Percentiles rank a stretch among this genome's conserved stretches.
Evolutionary conservation across 2,888 invertebrate genomes (phyloP).

Genomic region (Lasiommata megera): DNA sequence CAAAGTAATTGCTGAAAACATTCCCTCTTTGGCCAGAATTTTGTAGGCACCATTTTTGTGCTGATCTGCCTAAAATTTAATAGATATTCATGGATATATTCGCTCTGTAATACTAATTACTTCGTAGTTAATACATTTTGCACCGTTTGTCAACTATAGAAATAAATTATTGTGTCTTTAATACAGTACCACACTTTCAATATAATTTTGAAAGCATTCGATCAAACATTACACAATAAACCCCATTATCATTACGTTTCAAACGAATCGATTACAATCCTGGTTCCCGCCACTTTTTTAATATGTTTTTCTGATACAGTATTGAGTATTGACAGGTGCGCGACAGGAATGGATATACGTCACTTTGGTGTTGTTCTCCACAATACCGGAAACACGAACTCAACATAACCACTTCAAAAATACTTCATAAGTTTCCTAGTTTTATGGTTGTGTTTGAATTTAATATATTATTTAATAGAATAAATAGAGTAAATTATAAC

Average conservation of each 20-base stretch:
- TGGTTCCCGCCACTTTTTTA: constrained; percentile 57
- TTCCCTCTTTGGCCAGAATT: too few relatives aligned
- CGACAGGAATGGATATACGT: background rate
- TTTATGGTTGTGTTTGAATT: background rate
- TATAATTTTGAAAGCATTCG: too few relatives aligned
- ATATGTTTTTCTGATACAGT: background rate
- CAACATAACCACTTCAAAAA: background rate
- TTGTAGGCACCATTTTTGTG: too few relatives aligned
- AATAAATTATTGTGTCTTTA: too few relatives aligned
- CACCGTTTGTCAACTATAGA: too few relatives aligned
- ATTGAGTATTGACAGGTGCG: background rate
- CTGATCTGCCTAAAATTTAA: too few relatives aligned
- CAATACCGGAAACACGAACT: constrained; percentile 17
- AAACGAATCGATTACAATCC: constrained; percentile 10
- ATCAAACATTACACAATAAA: too few relatives aligned
- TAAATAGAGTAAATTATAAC: background rate
- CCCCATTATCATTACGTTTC: background rate
- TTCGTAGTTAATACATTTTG: too few relatives aligned
- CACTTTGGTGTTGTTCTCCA: constrained; percentile 1
- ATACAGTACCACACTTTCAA: too few relatives aligned
- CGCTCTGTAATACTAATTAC: too few relatives aligned
- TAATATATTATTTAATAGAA: background rate
- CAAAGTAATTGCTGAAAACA: too few relatives aligned
- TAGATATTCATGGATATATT: too few relatives aligned
- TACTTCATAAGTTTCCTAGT: background rate